A percentile compares a stretch with the other conserved stretches of the same genome.
phyloP scores from a whole-genome alignment of 1,140 invertebrate genomes.

The Saxidomus purpurata region DNA sequence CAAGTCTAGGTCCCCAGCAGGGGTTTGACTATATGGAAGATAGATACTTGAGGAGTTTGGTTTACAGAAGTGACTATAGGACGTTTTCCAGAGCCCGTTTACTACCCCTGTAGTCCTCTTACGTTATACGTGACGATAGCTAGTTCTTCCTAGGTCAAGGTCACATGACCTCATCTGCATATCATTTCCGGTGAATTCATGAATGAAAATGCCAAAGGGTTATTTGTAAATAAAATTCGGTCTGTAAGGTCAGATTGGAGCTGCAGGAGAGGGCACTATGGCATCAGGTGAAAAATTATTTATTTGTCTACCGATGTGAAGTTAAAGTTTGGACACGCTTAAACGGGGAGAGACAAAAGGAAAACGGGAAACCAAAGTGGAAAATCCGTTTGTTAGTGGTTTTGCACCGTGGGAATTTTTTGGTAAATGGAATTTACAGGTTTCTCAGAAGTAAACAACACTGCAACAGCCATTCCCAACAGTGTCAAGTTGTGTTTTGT shows the following conservation, averaged over 20 bases:
- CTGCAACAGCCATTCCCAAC: too few relatives aligned
- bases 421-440: too few relatives aligned
- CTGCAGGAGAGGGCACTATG: neutral
- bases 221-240: neutral
- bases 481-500: too few relatives aligned
- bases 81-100: too few relatives aligned
- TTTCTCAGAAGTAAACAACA: too few relatives aligned
- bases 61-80: too few relatives aligned
- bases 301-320: neutral
- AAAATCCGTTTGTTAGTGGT: too few relatives aligned
- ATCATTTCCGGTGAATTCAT: slow-evolving; percentile 56
- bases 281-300: slow-evolving; percentile 1
- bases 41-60: too few relatives aligned
- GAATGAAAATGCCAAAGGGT: slow-evolving; percentile 43
- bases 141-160: slow-evolving; percentile 13
- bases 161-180: slow-evolving; percentile 53
- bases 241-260: neutral
- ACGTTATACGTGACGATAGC: neutral
- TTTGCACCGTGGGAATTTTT: too few relatives aligned
- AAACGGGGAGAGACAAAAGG: neutral
- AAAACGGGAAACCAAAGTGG: neutral
- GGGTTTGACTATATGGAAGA: too few relatives aligned
- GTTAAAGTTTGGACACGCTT: neutral
- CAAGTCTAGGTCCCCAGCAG: too few relatives aligned
- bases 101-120: too few relatives aligned